A percentile compares a stretch with the other conserved stretches of the same genome.
phyloP scores from a whole-genome alignment of 2,797 vertebrate genomes.

The Phylloscopus collybita region DNA sequence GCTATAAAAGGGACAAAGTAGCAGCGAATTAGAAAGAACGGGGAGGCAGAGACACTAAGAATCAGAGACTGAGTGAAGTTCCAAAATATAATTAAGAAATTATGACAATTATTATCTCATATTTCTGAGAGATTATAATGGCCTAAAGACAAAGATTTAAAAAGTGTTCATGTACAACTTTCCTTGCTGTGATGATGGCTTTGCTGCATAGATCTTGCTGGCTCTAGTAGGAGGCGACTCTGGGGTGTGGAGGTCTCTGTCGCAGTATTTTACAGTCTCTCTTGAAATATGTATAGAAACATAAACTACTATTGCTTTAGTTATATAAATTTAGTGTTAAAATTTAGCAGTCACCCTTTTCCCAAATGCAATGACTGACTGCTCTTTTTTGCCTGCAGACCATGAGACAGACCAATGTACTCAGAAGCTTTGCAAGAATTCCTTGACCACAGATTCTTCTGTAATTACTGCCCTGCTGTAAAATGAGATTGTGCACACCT shows the following conservation, averaged over 20 bases:
- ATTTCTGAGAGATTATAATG: background rate
- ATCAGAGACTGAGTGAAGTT: background rate
- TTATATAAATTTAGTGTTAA: background rate
- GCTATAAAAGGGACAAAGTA: background rate
- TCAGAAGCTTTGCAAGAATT: background rate
- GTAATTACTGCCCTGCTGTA: background rate
- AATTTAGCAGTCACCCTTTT: background rate
- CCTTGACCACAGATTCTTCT: background rate
- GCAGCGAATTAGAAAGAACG: background rate
- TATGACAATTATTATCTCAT: background rate
- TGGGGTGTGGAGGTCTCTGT: constrained; percentile 7
- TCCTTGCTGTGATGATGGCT: background rate
- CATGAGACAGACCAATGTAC: background rate
- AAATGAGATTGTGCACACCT: background rate
- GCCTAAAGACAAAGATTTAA: background rate
- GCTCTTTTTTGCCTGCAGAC: background rate
- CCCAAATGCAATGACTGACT: background rate
- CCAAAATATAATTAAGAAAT: background rate
- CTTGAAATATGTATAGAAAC: background rate
- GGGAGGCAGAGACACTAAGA: background rate
- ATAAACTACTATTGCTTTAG: background rate
- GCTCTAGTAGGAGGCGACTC: background rate
- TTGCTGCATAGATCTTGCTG: background rate
- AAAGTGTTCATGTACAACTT: background rate
- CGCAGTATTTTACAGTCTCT: constrained; percentile 6